Conservation (phyloP, 2,113 vertebrate species). For the Dasyornis broadbenti region DNA sequence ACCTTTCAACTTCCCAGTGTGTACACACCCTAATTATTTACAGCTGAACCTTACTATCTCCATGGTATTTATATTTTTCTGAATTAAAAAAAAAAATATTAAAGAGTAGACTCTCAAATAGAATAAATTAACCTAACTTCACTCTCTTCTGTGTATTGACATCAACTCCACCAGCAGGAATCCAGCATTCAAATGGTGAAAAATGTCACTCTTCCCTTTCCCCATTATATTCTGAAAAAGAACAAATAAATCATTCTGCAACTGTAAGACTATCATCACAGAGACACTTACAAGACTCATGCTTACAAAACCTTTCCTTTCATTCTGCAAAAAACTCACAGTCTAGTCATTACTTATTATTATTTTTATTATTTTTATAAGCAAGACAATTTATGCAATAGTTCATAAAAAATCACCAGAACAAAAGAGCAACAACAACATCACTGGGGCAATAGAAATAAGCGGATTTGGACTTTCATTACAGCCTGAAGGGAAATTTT, state of each 20-base stretch:
- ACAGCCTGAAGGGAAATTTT: slow-evolving; percentile 31
- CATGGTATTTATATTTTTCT: background rate
- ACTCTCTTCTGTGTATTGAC: background rate
- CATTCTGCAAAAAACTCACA: background rate
- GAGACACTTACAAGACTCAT: background rate
- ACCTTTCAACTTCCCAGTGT: background rate
- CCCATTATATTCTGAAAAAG: background rate
- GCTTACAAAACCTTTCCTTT: background rate
- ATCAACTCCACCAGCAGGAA: background rate
- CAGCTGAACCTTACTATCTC: background rate
- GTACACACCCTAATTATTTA: background rate
- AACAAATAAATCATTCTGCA: slow-evolving; percentile 17
- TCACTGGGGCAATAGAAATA: background rate
- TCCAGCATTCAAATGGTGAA: background rate
- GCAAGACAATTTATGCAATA: background rate
- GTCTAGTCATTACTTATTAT: background rate
- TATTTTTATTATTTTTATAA: background rate
- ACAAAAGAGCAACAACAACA: background rate
- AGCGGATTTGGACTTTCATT: slow-evolving; percentile 17
- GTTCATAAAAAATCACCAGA: background rate
- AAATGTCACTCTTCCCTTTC: background rate
- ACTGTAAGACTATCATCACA: background rate
- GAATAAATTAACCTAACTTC: background rate
- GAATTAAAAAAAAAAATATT: background rate
- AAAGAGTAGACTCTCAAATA: background rate